These are phyloP conservation scores for Enteromius mattozi DNA, from an alignment of 2,797 vertebrate species.

Conservation along the genomic window DNA sequence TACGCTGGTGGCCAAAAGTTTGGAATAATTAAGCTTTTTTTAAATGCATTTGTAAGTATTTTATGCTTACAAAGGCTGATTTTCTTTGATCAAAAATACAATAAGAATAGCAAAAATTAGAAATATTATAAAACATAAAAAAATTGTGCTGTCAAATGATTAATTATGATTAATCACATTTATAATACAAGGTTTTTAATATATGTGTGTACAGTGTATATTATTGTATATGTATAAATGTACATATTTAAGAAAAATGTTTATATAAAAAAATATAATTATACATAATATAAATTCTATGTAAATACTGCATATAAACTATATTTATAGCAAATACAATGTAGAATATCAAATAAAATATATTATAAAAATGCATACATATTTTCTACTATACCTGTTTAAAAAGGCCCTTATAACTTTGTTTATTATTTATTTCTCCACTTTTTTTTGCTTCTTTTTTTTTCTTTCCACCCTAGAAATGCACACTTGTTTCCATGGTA, in stretches of 20 bases:
- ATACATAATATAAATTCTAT: too few relatives aligned
- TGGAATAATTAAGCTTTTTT: neutral
- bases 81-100: neutral
- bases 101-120: neutral
- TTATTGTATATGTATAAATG: too few relatives aligned
- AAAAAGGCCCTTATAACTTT: neutral
- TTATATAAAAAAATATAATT: too few relatives aligned
- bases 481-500: conserved; percentile 40
- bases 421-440: neutral
- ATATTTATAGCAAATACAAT: neutral
- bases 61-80: neutral
- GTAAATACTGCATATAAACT: too few relatives aligned
- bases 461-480: neutral
- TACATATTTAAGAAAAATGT: too few relatives aligned
- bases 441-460: neutral
- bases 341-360: neutral
- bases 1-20: neutral
- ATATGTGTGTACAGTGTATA: too few relatives aligned
- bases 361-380: neutral
- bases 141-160: too few relatives aligned
- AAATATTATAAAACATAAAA: too few relatives aligned
- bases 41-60: neutral
- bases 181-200: too few relatives aligned
- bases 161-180: too few relatives aligned
- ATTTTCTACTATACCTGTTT: neutral